A percentile compares a stretch with the other conserved stretches of the same genome.
Evolutionary conservation across 2,797 vertebrate genomes (phyloP).

Genomic region (Phalloptychus januarius): DNA sequence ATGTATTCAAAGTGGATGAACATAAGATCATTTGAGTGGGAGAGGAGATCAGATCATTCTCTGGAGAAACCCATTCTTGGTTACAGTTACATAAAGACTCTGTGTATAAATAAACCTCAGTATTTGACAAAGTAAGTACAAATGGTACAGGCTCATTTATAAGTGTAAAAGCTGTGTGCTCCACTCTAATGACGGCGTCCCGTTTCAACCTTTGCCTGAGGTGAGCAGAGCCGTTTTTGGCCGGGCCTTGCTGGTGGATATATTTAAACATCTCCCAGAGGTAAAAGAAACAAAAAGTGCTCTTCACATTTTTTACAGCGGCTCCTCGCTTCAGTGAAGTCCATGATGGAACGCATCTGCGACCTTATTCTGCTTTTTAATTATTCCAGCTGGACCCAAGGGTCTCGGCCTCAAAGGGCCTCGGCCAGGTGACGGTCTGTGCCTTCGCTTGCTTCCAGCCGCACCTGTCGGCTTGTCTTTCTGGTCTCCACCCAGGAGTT

Average conservation of each 20-base stretch:
- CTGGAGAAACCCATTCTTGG: constrained; percentile 54
- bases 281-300: constrained; percentile 46
- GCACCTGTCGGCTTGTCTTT: constrained; percentile 72
- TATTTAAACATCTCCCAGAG: constrained; percentile 56
- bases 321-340: constrained; percentile 42
- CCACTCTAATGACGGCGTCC: constrained; percentile 10
- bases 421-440: constrained; percentile 83
- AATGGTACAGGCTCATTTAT: constrained; percentile 36
- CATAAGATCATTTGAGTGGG: constrained; percentile 41
- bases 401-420: constrained; percentile 69
- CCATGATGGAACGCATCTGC: constrained; percentile 54
- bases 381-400: neutral
- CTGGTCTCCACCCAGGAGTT: constrained; percentile 87
- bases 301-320: constrained; percentile 38
- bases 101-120: constrained; percentile 53
- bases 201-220: constrained; percentile 36
- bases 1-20: constrained; percentile 26
- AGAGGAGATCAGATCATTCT: constrained; percentile 44
- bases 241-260: constrained; percentile 43
- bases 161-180: constrained; percentile 15
- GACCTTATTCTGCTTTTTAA: constrained; percentile 41
- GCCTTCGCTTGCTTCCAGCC: constrained; percentile 80
- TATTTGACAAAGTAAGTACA: constrained; percentile 28
- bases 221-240: constrained; percentile 24
- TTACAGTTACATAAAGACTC: constrained; percentile 54